Percentiles rank a stretch among this genome's conserved stretches.
Evolutionary conservation across 2,888 invertebrate genomes (phyloP).

Genomic region (Lochmaea crataegi): DNA sequence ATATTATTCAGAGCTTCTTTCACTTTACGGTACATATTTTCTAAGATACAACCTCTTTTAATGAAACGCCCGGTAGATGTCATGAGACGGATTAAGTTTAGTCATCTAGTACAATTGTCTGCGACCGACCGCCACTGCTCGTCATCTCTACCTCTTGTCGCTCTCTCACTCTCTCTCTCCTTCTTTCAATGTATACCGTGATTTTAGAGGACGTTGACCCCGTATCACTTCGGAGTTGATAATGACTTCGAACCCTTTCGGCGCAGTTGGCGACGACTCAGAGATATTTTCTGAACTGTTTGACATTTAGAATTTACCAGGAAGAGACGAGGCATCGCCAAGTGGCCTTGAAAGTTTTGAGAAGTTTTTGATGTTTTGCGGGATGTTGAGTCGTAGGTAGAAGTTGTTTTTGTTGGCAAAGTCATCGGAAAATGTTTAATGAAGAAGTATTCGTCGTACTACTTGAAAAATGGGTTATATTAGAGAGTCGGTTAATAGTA

Average conservation of each 20-base stretch:
- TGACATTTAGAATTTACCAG: slow-evolving; percentile 14
- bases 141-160: slow-evolving; percentile 17
- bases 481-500: too few species aligned
- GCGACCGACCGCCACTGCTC: slow-evolving; percentile 19
- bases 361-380: slow-evolving; percentile 26
- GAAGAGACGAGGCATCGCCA: neutral
- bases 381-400: neutral
- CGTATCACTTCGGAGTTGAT: slow-evolving; percentile 26
- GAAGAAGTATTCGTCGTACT: neutral
- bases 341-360: slow-evolving; percentile 30
- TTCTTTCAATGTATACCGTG: slow-evolving; percentile 23
- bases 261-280: slow-evolving; percentile 11
- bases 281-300: slow-evolving; percentile 24
- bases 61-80: too few species aligned
- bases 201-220: slow-evolving; percentile 44
- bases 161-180: neutral
- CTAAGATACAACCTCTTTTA: too few species aligned
- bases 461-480: slow-evolving; percentile 3
- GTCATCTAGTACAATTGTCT: slow-evolving; percentile 12
- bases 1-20: too few species aligned
- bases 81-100: neutral
- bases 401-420: neutral
- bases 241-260: slow-evolving; percentile 32
- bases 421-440: neutral
- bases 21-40: too few species aligned